Conservation (phyloP, 2,797 vertebrate genomes). For the Ispidina picta region DNA sequence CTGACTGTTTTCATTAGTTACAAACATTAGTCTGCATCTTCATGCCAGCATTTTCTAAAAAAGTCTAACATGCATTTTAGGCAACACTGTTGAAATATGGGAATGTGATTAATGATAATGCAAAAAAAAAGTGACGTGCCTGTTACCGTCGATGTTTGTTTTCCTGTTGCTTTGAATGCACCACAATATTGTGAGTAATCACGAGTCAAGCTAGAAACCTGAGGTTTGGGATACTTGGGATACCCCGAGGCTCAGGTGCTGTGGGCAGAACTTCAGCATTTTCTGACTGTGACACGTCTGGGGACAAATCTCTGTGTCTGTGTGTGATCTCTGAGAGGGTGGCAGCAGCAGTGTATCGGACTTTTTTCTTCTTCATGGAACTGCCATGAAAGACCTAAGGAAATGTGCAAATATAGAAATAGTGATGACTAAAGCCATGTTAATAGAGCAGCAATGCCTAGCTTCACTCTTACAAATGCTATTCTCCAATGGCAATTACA, state of each 20-base stretch:
- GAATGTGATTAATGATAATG: slow-evolving; percentile 52
- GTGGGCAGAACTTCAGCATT: background rate
- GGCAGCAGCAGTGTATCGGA: background rate
- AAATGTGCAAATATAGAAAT: background rate
- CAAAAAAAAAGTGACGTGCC: background rate
- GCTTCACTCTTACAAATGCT: slow-evolving; percentile 41
- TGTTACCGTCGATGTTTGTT: slow-evolving; percentile 40
- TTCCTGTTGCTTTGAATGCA: slow-evolving; percentile 24
- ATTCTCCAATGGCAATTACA: background rate
- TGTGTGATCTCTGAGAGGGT: background rate
- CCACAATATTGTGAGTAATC: background rate
- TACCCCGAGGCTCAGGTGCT: background rate
- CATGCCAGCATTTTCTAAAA: slow-evolving; percentile 8
- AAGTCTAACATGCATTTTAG: slow-evolving; percentile 38
- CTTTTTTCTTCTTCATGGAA: background rate
- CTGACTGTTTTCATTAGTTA: slow-evolving; percentile 19
- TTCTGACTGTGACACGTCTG: background rate
- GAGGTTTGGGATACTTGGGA: background rate
- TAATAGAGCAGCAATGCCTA: slow-evolving; percentile 27
- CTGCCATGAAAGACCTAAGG: background rate
- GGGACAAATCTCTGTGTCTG: background rate
- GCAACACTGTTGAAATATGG: slow-evolving; percentile 52
- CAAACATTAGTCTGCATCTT: background rate
- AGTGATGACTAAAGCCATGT: slow-evolving; percentile 62
- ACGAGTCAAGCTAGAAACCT: background rate